Conservation (phyloP, 2,113 vertebrate species). For the Pseudorasbora parva region DNA sequence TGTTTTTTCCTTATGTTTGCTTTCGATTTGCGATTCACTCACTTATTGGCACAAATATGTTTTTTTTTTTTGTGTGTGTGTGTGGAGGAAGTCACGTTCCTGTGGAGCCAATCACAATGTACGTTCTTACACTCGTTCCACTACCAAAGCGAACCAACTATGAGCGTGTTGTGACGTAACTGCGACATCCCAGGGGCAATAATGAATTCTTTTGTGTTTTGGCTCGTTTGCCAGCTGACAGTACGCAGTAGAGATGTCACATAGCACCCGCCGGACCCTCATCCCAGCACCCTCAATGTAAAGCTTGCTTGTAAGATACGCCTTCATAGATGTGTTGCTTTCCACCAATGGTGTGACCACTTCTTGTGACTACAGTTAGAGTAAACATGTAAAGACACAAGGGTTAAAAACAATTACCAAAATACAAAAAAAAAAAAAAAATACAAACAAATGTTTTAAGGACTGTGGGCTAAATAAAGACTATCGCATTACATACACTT, state of each 20-base stretch:
- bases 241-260: constrained; percentile 81
- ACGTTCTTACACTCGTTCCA: constrained; percentile 61
- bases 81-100: not conserved
- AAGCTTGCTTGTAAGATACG: constrained; percentile 91
- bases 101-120: constrained; percentile 55
- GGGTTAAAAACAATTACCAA: constrained; percentile 80
- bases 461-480: constrained; percentile 76
- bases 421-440: constrained; percentile 70
- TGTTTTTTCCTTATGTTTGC: not conserved
- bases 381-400: constrained; percentile 68
- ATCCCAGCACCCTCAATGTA: constrained; percentile 76
- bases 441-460: constrained; percentile 27
- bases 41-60: constrained; percentile 3
- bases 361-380: constrained; percentile 77
- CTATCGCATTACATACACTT: constrained; percentile 68
- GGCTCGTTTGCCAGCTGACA: constrained; percentile 68
- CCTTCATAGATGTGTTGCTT: constrained; percentile 86
- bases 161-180: constrained; percentile 61
- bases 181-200: constrained; percentile 68
- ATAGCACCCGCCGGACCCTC: constrained; percentile 72
- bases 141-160: constrained; percentile 72
- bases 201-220: constrained; percentile 55
- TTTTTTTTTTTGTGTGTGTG: too few species aligned
- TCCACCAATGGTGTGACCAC: constrained; percentile 81
- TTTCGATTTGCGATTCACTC: not conserved